Conservation (phyloP, 2,113 vertebrate genomes). For the Nicator chloris region DNA sequence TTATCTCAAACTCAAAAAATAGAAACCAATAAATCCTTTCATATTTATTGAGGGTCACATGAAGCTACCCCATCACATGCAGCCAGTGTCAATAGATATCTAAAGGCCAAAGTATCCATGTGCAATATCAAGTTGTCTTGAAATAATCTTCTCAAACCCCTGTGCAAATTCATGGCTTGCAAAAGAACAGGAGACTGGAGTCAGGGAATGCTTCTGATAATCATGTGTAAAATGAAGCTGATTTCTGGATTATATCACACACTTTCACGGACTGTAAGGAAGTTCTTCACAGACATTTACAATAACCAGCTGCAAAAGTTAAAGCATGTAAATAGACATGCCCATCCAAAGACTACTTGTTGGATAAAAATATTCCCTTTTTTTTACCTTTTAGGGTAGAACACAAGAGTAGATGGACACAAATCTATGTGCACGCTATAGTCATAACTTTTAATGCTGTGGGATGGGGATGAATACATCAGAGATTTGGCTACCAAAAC, state of each 20-base stretch:
- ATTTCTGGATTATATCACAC: constrained; percentile 47
- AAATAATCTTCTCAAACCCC: not conserved
- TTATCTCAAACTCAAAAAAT: not conserved
- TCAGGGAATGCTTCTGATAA: not conserved
- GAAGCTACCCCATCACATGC: not conserved
- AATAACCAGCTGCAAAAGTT: constrained; percentile 13
- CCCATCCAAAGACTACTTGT: not conserved
- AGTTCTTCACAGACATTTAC: constrained; percentile 11
- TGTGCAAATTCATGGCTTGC: not conserved
- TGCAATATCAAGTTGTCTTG: not conserved
- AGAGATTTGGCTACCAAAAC: not conserved
- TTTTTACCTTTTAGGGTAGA: constrained; percentile 52
- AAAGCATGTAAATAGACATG: not conserved
- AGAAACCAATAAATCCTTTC: not conserved
- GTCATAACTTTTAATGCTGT: not conserved
- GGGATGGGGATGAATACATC: not conserved
- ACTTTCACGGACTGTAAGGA: not conserved
- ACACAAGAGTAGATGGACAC: not conserved
- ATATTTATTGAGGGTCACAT: not conserved
- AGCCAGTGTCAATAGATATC: not conserved
- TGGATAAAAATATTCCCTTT: not conserved
- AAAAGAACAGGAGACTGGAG: not conserved
- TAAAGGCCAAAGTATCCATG: not conserved
- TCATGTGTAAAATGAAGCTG: not conserved
- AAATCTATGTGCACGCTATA: fast-evolving